Conservation (phyloP, 92 coral and sea anemone genomes). For the Plumapathes pennacea region DNA sequence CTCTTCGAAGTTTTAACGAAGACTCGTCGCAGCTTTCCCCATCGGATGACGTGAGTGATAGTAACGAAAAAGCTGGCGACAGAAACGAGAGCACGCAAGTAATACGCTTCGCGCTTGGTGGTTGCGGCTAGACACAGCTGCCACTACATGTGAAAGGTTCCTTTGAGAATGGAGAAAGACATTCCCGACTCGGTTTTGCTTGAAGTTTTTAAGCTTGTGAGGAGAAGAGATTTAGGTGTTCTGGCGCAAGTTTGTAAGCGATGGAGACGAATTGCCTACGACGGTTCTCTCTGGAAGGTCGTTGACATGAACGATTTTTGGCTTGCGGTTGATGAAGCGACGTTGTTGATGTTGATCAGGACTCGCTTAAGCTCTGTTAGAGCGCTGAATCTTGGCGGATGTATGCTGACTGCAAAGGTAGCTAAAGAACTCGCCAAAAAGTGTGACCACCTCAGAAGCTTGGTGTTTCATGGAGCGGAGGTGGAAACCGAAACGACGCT, state of each 20-base stretch:
- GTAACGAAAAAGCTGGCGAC: too few species aligned
- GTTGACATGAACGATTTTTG: conserved; percentile 85
- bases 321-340: conserved; percentile 79
- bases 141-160: conserved; percentile 18
- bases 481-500: conserved; percentile 75
- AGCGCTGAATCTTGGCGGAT: conserved; percentile 87
- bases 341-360: conserved; percentile 89
- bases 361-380: conserved; percentile 91
- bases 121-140: conserved; percentile 46
- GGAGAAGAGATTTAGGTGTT: conserved; percentile 75
- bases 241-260: conserved; percentile 83
- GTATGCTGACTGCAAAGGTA: conserved; percentile 84
- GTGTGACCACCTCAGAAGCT: conserved; percentile 71
- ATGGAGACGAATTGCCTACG: conserved; percentile 97
- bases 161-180: conserved; percentile 62
- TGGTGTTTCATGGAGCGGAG: conserved; percentile 82
- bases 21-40: too few species aligned
- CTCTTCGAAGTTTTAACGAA: too few species aligned
- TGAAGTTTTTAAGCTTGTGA: conserved; percentile 76
- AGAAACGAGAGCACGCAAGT: conserved; percentile 43
- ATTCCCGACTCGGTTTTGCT: conserved; percentile 92
- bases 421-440: conserved; percentile 93
- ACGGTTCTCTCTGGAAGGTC: conserved; percentile 89
- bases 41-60: too few species aligned
- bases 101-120: conserved; percentile 48